Conservation (phyloP, 1,140 invertebrate genomes). For the Laupala kohalensis region DNA sequence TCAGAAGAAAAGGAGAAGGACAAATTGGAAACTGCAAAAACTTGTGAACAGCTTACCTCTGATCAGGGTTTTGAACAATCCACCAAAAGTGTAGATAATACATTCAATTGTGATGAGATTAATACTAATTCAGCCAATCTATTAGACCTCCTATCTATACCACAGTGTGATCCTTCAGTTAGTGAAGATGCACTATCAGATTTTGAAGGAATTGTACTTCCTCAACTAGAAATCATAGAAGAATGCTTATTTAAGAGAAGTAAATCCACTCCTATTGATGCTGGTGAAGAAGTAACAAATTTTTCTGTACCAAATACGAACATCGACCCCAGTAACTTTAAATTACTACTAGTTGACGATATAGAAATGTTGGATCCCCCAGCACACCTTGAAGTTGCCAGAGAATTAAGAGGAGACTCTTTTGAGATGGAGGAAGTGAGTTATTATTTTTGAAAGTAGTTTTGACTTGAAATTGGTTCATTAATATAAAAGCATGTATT, state of each 20-base stretch:
- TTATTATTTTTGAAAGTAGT: not conserved
- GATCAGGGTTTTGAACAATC: not conserved
- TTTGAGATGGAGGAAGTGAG: conserved; percentile 12
- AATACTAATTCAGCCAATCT: not conserved
- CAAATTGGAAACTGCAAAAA: not conserved
- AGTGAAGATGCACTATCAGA: not conserved
- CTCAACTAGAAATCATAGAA: not conserved
- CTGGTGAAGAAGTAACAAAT: not conserved
- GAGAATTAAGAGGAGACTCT: conserved; percentile 3
- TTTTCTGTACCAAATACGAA: not conserved
- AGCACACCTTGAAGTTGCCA: not conserved
- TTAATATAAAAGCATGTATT: too few species aligned
- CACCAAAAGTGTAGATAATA: not conserved
- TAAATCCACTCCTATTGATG: not conserved
- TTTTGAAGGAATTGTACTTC: not conserved
- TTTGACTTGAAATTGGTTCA: too few species aligned
- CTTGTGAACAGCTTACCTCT: too few species aligned
- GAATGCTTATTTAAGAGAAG: not conserved
- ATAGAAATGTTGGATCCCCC: not conserved
- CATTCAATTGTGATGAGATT: not conserved
- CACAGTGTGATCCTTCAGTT: not conserved
- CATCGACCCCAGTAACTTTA: not conserved
- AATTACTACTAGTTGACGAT: not conserved
- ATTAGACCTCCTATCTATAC: too few species aligned
- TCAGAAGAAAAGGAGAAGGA: not conserved